Conservation (phyloP, 2,113 vertebrate species). For the Penelope pileata region DNA sequence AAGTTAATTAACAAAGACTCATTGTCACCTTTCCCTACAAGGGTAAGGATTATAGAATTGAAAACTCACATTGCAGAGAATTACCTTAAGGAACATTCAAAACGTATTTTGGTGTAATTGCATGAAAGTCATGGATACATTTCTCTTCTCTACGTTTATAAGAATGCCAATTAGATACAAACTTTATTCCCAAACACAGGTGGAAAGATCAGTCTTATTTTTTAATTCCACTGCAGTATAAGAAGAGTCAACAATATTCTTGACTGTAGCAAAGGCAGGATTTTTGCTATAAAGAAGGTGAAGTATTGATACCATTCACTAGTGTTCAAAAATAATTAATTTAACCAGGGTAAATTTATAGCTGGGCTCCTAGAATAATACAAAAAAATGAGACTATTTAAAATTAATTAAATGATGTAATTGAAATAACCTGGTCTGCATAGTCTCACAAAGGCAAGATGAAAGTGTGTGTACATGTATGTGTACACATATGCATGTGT, state of each 20-base stretch:
- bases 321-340: neutral
- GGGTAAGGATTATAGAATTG: neutral
- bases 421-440: neutral
- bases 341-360: neutral
- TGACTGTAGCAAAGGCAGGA: neutral
- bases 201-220: neutral
- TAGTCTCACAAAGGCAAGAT: neutral
- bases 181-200: neutral
- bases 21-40: neutral
- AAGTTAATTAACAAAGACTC: neutral
- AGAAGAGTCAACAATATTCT: neutral
- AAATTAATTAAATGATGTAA: neutral
- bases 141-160: neutral
- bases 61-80: neutral
- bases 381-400: neutral
- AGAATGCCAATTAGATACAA: neutral
- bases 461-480: neutral
- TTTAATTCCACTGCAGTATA: neutral
- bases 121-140: neutral
- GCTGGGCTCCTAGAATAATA: neutral
- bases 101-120: neutral
- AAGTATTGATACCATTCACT: neutral
- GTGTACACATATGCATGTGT: rapidly evolving
- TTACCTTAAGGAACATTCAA: neutral
- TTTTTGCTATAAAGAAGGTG: neutral